Evolutionary conservation across 1,140 invertebrate genomes (phyloP).

Genomic region (Drosophila jambulina): DNA sequence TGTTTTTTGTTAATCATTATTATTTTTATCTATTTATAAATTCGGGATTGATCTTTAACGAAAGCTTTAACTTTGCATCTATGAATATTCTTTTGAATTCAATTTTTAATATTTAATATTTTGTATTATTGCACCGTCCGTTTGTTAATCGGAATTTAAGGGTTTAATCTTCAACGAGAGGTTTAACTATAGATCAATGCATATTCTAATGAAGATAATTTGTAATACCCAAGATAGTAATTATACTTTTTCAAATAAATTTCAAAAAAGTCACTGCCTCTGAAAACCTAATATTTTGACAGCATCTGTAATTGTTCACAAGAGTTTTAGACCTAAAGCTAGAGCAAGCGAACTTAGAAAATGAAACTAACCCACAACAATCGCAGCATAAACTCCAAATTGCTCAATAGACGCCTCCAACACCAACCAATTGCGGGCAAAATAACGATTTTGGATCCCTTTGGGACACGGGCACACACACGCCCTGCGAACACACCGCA

Average conservation of each 20-base stretch:
- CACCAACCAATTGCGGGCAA: constrained; percentile 22
- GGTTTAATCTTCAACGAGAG: background rate
- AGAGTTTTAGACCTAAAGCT: constrained; percentile 15
- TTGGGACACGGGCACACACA: constrained; percentile 21
- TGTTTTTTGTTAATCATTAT: background rate
- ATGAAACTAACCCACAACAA: constrained; percentile 36
- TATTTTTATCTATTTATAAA: background rate
- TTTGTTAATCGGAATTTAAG: no score
- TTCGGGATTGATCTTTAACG: background rate
- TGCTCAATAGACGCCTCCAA: constrained; percentile 48
- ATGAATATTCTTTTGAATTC: background rate
- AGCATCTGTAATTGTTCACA: constrained; percentile 6
- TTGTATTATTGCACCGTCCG: no score
- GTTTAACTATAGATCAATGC: background rate
- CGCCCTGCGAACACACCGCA: constrained; percentile 33
- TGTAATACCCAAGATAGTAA: background rate
- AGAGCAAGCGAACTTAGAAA: constrained; percentile 15
- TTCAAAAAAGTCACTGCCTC: background rate
- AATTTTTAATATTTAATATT: background rate
- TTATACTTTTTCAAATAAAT: background rate
- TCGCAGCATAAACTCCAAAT: constrained; percentile 49
- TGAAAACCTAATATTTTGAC: background rate
- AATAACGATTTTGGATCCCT: constrained; percentile 36
- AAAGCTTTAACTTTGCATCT: background rate
- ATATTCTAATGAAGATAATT: background rate